Percentiles rank a stretch among this genome's conserved stretches.
Evolutionary conservation across 2,113 vertebrate genomes (phyloP).

Genomic region (Tragelaphus scriptus): DNA sequence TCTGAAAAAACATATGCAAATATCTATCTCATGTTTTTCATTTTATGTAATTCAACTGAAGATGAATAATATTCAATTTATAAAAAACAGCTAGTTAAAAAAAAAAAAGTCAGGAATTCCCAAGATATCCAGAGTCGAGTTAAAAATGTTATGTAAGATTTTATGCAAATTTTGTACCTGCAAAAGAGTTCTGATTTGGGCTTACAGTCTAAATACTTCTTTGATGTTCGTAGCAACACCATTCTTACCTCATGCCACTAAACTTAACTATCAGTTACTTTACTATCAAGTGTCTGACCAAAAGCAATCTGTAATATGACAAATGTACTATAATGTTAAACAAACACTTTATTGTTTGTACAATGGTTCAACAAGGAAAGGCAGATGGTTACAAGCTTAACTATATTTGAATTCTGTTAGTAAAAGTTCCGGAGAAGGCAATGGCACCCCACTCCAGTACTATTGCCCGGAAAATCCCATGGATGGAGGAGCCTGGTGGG

Average conservation of each 20-base stretch:
- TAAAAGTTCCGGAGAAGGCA: background rate
- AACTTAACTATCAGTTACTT: background rate
- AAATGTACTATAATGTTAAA: background rate
- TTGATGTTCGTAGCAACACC: background rate
- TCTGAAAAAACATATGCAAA: background rate
- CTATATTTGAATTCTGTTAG: background rate
- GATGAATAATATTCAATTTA: background rate
- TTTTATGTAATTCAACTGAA: constrained; percentile 16
- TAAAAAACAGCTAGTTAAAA: background rate
- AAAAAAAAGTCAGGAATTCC: background rate
- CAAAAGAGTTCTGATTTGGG: background rate
- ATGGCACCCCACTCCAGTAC: no score
- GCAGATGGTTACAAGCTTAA: background rate
- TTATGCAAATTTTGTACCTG: background rate
- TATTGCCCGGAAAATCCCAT: no score
- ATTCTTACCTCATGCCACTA: background rate
- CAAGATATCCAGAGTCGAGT: background rate
- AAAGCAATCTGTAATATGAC: background rate
- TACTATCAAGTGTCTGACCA: background rate
- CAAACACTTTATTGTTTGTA: background rate
- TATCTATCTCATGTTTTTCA: background rate
- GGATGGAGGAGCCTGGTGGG: no score
- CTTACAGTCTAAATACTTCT: background rate
- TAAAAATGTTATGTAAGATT: background rate
- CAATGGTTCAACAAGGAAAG: background rate